Evolutionary conservation across 2,888 invertebrate genomes (phyloP), one percentile per base, ranked within the genome.

Genomic region (Chouioia cunea): DNA sequence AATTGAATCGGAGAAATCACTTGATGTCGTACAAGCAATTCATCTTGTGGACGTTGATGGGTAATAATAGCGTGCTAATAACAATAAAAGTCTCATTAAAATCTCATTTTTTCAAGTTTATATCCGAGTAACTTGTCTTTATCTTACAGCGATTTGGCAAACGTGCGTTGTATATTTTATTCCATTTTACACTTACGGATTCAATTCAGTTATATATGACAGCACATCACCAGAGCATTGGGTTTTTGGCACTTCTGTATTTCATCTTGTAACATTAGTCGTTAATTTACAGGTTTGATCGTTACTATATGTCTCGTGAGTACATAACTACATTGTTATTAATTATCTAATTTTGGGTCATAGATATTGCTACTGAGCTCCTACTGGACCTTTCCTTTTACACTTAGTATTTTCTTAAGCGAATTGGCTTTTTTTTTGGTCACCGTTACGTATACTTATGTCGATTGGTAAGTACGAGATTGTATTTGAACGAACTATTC

Each of bases 11-110:
- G 2, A 87, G 86, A 71, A 94, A 94, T 86, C 87, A 88, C 66
- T 87, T 90, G 50, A 87, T 95, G 82, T 89, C 91, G 0, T 88
- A 89, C 87, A 78, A 79, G 0, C 87, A 89, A 73, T 94, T 94
- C 82, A 60, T 88, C 0, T 85, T 86, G 60, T 93, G 93, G 93
- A 86, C 88, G 18, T 1, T 86, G 0, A 75, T 81, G 23, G 89
- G 89, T 87, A 75, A 74, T 20, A n/a, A 47, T 2, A 15, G 6
- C 6, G 27, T 27, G 36, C 36, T 4, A 6, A 2, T 27, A n/a
- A n/a, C 6, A 27, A 27, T 6, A 27, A 2, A 27, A 4, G 2
- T 27, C 6, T 27, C 27, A 27, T 27, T 27, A 2, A 6, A 27
- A 27, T 27, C 2, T 27, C 6, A 27, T 6, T 27, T 27, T 27